Evolutionary conservation across 2,113 vertebrate species (phyloP), one percentile per base, ranked within the genome.

Genomic region (Opisthocomus hoazin): DNA sequence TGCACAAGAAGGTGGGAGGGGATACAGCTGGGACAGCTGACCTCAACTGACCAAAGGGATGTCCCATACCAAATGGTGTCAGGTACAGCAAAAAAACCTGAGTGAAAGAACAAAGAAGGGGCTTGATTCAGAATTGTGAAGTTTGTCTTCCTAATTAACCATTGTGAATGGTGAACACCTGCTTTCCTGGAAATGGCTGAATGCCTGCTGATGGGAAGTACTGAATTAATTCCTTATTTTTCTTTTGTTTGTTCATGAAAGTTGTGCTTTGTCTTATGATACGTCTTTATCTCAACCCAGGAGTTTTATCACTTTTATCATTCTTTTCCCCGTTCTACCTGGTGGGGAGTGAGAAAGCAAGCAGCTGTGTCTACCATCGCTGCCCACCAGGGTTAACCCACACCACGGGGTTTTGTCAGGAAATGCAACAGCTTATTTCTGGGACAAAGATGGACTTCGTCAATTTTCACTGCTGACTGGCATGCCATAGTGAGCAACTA

Each of bases 101-200:
- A 9, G 4, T 5, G 5, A 64, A 53, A 58, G 23, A 73, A 37
- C 22, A 10, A 34, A 11, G 15, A 82, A 77, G 15, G 6, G 10
- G 3, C 2, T 20, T 15, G 7, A 27, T 83, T 78, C 29, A 68
- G 73, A 46, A 3, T 68, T 36, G n/a, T 0, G 2, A 2, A 2
- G 10, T n/a, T 81, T n/a, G 3, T 50, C 30, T 71, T 60, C 11
- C 11, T n/a, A 64, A 15, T n/a, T 69, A 76, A 43, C 12, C 9
- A 1, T 61, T 32, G 39, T 1, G 8, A 68, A 15, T 74, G 5
- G 34, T 15, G 5, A 29, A 63, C 18, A 57, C 5, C 21, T 29
- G 9, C 21, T 70, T 64, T 85, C 34, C n/a, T 91, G 48, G 34
- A 87, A 79, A 68, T 57, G 34, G 11, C n/a, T 61, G 20, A 51